A percentile compares a stretch with the other conserved stretches of the same genome.
phyloP scores from a whole-genome alignment of 92 coral and sea anemone genomes.

The Palythoa grandiflora region DNA sequence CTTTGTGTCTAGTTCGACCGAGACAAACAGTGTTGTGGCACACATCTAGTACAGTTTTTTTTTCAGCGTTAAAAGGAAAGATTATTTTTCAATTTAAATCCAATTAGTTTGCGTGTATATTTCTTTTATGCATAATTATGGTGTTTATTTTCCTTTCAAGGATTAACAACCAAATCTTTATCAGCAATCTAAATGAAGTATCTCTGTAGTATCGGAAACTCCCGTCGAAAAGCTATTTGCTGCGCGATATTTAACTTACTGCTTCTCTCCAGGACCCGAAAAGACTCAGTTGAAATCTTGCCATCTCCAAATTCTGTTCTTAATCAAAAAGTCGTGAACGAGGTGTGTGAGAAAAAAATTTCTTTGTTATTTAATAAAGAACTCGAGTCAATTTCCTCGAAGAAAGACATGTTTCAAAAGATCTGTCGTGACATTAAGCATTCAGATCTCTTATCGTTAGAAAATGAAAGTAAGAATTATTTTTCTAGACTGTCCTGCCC shows the following conservation, averaged over 20 bases:
- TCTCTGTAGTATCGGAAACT: slow-evolving; percentile 1
- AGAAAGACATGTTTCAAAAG: neutral
- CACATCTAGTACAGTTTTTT: no score
- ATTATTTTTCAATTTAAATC: neutral
- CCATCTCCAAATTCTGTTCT: neutral
- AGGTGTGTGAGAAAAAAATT: neutral
- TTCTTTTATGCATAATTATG: neutral
- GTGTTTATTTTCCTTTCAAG: neutral
- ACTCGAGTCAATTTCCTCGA: neutral
- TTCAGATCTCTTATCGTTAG: neutral
- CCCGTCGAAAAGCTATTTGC: neutral
- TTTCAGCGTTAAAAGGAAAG: neutral
- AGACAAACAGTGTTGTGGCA: no score
- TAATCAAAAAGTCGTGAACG: neutral
- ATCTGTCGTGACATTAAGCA: neutral
- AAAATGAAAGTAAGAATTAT: neutral
- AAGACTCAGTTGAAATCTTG: neutral
- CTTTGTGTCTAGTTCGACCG: no score
- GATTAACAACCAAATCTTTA: slow-evolving; percentile 27
- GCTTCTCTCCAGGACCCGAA: neutral
- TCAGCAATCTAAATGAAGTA: slow-evolving; percentile 22
- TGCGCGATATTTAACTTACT: neutral
- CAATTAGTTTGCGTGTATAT: neutral
- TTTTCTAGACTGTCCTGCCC: neutral
- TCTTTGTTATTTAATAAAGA: neutral